Percentiles rank a stretch among this genome's conserved stretches.
These are phyloP conservation scores for Cephus rjabovi DNA, from an alignment of 2,888 invertebrate species.

Conservation along the genomic window DNA sequence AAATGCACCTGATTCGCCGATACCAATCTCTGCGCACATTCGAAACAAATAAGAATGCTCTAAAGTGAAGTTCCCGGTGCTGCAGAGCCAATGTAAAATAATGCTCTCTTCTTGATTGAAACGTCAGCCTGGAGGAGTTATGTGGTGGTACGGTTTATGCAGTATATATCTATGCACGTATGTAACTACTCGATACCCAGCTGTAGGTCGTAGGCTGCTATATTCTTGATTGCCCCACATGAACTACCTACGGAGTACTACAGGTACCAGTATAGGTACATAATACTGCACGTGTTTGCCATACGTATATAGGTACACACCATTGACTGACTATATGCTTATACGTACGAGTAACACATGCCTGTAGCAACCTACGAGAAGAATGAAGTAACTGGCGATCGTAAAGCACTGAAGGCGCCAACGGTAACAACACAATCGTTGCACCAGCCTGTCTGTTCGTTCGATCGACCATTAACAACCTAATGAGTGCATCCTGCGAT, in stretches of 20 bases:
- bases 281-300: slow-evolving; percentile 4
- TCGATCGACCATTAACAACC: slow-evolving; percentile 39
- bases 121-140: slow-evolving; percentile 56
- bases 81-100: slow-evolving; percentile 39
- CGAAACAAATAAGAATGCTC: not conserved
- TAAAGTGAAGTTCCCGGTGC: not conserved
- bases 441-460: slow-evolving; percentile 28
- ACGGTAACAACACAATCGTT: slow-evolving; percentile 49
- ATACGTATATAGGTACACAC: not conserved
- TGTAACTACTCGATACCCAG: slow-evolving; percentile 9
- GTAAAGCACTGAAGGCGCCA: slow-evolving; percentile 56
- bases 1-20: not conserved
- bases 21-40: not conserved
- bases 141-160: slow-evolving; percentile 32
- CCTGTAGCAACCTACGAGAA: slow-evolving; percentile 6
- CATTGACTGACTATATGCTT: slow-evolving; percentile 9
- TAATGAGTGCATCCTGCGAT: slow-evolving; percentile 28
- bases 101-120: slow-evolving; percentile 53
- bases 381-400: slow-evolving; percentile 53
- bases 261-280: not conserved
- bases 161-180: slow-evolving; percentile 13
- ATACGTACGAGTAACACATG: slow-evolving; percentile 17
- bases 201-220: slow-evolving; percentile 15
- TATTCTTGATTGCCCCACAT: slow-evolving; percentile 25
- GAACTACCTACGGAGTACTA: not conserved